Evolutionary conservation across 2,888 invertebrate genomes (phyloP).

Genomic region (Ormyrus thymus): DNA sequence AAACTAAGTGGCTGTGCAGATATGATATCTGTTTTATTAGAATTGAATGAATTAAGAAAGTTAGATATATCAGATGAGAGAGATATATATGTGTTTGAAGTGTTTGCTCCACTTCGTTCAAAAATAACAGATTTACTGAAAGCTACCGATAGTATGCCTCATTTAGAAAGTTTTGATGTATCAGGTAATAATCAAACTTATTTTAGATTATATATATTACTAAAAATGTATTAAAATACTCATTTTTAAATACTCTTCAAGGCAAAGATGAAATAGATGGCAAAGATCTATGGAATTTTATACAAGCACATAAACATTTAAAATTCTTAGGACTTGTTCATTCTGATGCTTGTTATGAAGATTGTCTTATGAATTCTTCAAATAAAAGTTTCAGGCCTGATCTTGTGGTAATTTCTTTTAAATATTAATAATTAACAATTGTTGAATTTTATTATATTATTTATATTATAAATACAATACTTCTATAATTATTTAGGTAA

Average conservation of each 20-base stretch:
- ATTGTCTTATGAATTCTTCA: slow-evolving; percentile 75
- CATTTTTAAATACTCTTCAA: slow-evolving; percentile 40
- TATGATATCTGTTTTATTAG: slow-evolving; percentile 76
- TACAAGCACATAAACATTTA: slow-evolving; percentile 75
- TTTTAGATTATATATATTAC: background rate
- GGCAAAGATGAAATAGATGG: slow-evolving; percentile 77
- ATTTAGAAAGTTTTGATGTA: slow-evolving; percentile 80
- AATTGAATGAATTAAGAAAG: slow-evolving; percentile 76
- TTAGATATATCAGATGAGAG: slow-evolving; percentile 79
- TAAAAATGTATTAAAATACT: slow-evolving; percentile 2
- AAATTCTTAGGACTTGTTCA: slow-evolving; percentile 78
- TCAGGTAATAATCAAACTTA: slow-evolving; percentile 74
- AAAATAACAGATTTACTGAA: slow-evolving; percentile 76
- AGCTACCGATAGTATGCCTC: slow-evolving; percentile 75
- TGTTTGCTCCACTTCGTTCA: slow-evolving; percentile 72
- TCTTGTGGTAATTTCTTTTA: slow-evolving; percentile 72
- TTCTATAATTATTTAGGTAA: slow-evolving; percentile 71
- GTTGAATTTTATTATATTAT: background rate
- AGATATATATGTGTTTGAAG: slow-evolving; percentile 75
- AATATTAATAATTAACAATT: background rate
- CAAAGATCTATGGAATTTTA: slow-evolving; percentile 74
- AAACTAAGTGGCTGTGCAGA: slow-evolving; percentile 75
- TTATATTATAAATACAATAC: slow-evolving; percentile 9
- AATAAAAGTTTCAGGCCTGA: slow-evolving; percentile 73
- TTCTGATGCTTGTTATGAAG: slow-evolving; percentile 77